Conservation (phyloP, 2,888 invertebrate genomes). For the Apamea monoglypha region DNA sequence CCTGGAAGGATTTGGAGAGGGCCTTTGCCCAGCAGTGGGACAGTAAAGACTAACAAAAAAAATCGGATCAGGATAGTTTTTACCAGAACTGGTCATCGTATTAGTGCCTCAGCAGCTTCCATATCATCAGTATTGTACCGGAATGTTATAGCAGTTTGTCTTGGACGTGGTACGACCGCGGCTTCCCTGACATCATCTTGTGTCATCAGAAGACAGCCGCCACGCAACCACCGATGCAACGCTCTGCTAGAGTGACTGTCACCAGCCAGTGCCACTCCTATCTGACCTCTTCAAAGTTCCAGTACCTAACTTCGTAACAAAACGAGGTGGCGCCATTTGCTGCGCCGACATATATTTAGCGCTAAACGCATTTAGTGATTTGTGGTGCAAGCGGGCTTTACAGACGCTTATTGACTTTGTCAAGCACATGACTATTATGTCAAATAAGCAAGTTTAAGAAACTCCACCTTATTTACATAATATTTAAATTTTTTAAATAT, state of each 20-base stretch:
- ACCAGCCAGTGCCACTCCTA: neutral
- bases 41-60: too few species aligned
- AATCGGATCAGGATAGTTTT: too few species aligned
- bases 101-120: neutral
- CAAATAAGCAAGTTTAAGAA: neutral
- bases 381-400: neutral
- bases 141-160: too few species aligned
- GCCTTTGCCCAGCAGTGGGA: too few species aligned
- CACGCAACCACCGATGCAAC: neutral
- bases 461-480: conserved; percentile 1
- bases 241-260: neutral
- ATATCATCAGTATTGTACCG: neutral
- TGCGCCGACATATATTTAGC: neutral
- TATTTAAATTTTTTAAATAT: conserved; percentile 23
- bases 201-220: neutral
- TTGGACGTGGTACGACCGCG: neutral
- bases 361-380: neutral
- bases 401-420: neutral
- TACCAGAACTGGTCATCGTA: neutral
- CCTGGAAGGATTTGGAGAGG: too few species aligned
- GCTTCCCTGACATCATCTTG: neutral
- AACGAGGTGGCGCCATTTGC: neutral
- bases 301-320: neutral
- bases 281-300: neutral
- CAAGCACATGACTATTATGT: neutral